Conservation (phyloP, 2,797 vertebrate species). For the Peromyscus melanophrys region DNA sequence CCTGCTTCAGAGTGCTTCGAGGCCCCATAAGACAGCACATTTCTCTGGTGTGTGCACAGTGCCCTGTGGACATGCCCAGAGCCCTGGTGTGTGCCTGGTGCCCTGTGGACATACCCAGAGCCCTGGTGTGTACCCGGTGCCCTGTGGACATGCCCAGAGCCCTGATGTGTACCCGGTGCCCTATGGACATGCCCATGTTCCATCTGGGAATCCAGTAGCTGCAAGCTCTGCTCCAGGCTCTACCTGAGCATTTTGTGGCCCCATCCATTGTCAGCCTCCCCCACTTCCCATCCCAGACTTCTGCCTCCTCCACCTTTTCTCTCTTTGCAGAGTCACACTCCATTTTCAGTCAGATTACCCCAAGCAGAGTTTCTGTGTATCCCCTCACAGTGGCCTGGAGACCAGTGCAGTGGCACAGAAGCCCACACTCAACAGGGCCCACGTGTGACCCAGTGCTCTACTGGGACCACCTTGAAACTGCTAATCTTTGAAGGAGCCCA, state of each 20-base stretch:
- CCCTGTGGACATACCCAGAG: no score
- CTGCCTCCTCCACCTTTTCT: constrained; percentile 3
- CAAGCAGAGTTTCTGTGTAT: background rate
- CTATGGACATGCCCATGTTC: background rate
- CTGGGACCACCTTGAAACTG: constrained; percentile 34
- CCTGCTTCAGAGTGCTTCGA: background rate
- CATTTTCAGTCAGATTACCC: background rate
- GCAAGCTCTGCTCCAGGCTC: background rate
- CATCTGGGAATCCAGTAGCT: background rate
- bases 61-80: no score
- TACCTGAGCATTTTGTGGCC: background rate
- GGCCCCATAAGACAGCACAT: background rate
- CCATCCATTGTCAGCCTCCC: background rate
- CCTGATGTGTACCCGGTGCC: no score
- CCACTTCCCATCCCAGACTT: background rate
- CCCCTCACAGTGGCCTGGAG: no score
- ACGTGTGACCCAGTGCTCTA: background rate
- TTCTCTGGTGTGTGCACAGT: background rate
- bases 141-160: no score
- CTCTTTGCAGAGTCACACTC: background rate
- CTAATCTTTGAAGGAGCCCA: background rate
- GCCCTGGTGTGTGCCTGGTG: background rate
- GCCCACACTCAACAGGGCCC: background rate
- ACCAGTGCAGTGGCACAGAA: background rate
- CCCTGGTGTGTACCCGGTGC: no score